Conservation (phyloP, 2,113 vertebrate genomes). For the Etia nguti region DNA sequence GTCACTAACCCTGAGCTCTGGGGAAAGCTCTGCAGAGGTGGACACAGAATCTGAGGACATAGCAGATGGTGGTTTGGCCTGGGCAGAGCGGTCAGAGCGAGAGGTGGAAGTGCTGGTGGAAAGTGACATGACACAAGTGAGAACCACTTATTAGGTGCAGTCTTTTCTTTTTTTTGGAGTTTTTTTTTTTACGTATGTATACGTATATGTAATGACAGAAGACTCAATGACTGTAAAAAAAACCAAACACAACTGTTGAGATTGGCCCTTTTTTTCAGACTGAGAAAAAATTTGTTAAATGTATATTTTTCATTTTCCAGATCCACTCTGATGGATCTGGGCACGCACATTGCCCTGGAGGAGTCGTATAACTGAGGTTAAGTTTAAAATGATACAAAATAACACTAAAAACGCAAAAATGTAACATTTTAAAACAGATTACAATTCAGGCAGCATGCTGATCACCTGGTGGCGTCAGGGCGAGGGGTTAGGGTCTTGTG, state of each 20-base stretch:
- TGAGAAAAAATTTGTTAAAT: background rate
- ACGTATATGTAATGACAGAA: background rate
- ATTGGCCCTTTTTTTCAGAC: background rate
- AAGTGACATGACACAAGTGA: slow-evolving; percentile 18
- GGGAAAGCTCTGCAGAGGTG: slow-evolving; percentile 83
- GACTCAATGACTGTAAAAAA: background rate
- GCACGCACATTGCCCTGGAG: background rate
- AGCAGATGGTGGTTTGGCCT: slow-evolving; percentile 76
- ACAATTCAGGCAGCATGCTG: background rate
- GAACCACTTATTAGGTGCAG: background rate
- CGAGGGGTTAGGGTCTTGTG: background rate
- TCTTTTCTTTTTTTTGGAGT: background rate
- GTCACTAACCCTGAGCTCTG: slow-evolving; percentile 82
- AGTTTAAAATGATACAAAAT: background rate
- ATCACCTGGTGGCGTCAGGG: background rate
- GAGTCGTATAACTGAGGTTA: background rate
- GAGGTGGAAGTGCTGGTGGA: slow-evolving; percentile 81
- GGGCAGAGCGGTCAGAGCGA: slow-evolving; percentile 85
- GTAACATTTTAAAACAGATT: background rate
- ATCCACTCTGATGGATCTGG: background rate
- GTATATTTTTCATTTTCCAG: background rate
- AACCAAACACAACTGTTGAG: background rate
- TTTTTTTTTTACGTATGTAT: background rate
- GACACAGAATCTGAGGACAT: slow-evolving; percentile 82
- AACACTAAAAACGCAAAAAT: background rate